Evolutionary conservation across 2,797 vertebrate species (phyloP).

Genomic region (Tangara arthus): DNA sequence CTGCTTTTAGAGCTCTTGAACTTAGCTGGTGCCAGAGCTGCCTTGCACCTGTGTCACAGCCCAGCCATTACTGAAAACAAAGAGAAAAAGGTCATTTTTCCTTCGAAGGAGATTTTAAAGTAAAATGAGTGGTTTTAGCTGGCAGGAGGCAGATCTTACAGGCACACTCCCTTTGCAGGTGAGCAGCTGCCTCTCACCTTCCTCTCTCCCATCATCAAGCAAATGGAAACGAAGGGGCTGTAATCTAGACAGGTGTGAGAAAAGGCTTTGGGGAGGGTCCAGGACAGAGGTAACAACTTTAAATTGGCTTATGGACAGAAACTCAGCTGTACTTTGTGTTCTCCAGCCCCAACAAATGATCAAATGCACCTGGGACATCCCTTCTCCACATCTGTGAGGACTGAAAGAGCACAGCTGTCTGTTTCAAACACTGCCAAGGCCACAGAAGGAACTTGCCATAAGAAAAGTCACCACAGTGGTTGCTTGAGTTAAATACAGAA

Average conservation of each 20-base stretch:
- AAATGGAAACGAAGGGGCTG: not conserved
- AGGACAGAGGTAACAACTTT: not conserved
- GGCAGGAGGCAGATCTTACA: not conserved
- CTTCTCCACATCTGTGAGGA: not conserved
- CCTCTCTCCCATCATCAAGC: not conserved
- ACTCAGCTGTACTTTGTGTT: not conserved
- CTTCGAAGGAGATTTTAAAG: not conserved
- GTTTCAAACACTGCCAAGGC: not conserved
- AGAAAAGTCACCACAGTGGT: not conserved
- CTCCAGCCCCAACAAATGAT: not conserved
- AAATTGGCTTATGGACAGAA: not conserved
- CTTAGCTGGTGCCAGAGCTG: not conserved
- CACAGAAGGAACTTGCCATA: not conserved
- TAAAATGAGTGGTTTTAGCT: not conserved
- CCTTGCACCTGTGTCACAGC: not conserved
- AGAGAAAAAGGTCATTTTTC: not conserved
- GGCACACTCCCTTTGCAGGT: accelerated
- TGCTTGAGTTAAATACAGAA: not conserved
- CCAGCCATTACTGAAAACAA: not conserved
- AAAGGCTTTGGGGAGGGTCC: not conserved
- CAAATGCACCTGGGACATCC: not conserved
- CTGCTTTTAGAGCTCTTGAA: not conserved
- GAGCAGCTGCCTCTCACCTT: not conserved
- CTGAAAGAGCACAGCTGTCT: not conserved
- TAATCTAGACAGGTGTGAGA: not conserved